Evolutionary conservation across 2,113 vertebrate species (phyloP).

Genomic region (Mobula hypostoma): DNA sequence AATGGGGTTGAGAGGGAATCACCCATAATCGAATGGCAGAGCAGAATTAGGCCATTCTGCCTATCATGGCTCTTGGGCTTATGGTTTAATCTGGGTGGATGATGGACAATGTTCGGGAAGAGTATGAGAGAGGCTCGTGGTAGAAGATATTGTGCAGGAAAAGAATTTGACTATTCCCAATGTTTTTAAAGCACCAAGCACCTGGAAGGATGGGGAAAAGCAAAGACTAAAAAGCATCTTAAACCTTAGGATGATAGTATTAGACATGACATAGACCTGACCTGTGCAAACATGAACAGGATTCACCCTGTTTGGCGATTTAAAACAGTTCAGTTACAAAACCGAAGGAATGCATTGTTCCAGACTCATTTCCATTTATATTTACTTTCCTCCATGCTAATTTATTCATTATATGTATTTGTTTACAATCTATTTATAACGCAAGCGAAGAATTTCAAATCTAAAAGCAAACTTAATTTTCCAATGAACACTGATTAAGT

Average conservation of each 20-base stretch:
- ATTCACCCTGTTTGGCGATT: background rate
- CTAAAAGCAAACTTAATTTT: background rate
- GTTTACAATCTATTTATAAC: background rate
- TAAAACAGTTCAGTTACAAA: background rate
- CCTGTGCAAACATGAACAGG: background rate
- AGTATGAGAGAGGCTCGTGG: too few relatives aligned
- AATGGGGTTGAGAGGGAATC: too few relatives aligned
- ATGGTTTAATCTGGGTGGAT: too few relatives aligned
- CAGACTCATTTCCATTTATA: background rate
- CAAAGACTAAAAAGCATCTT: too few relatives aligned
- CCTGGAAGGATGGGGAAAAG: background rate
- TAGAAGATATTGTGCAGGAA: background rate
- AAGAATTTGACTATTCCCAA: background rate
- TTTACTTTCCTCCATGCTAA: too few relatives aligned
- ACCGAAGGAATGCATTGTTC: background rate
- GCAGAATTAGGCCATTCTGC: too few relatives aligned
- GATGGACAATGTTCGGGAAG: too few relatives aligned
- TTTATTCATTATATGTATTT: too few relatives aligned
- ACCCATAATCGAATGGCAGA: too few relatives aligned
- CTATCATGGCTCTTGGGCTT: too few relatives aligned
- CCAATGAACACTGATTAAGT: background rate
- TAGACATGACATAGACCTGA: background rate
- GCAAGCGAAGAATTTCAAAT: background rate
- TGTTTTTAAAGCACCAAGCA: background rate
- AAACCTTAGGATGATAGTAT: background rate